These are phyloP conservation scores for Takifugu flavidus DNA, from an alignment of 2,113 vertebrate species.

Conservation along the genomic window DNA sequence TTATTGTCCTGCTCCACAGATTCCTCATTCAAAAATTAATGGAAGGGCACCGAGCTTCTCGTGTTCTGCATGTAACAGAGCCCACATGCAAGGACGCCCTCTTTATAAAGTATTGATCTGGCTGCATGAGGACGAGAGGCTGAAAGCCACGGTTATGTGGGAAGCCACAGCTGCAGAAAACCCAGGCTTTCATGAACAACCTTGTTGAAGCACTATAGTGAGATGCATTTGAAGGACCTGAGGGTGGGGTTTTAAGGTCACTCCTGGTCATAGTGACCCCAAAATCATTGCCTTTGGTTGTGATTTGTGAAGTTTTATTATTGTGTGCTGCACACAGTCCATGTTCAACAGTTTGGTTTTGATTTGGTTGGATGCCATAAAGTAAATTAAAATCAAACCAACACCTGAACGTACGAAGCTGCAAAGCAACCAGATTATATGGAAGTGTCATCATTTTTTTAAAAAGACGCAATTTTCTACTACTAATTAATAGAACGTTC, in stretches of 20 bases:
- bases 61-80: slow-evolving; percentile 58
- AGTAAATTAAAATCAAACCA: too few species aligned
- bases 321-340: too few species aligned
- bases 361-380: too few species aligned
- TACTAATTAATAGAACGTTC: not conserved
- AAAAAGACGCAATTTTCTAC: not conserved
- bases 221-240: slow-evolving; percentile 54
- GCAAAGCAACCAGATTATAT: not conserved
- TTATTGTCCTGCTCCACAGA: slow-evolving; percentile 55
- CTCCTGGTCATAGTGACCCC: slow-evolving; percentile 69
- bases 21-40: slow-evolving; percentile 58
- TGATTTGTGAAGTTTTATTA: not conserved
- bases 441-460: too few species aligned
- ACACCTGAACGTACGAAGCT: too few species aligned
- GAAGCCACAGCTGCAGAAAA: slow-evolving; percentile 76
- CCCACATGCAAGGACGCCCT: slow-evolving; percentile 60
- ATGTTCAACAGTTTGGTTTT: too few species aligned
- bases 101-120: not conserved
- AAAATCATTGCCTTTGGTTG: not conserved
- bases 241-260: slow-evolving; percentile 68
- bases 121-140: not conserved
- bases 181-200: slow-evolving; percentile 58
- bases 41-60: slow-evolving; percentile 48
- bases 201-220: slow-evolving; percentile 62
- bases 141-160: slow-evolving; percentile 71